phyloP scores from a whole-genome alignment of 2,797 vertebrate genomes.

The Tokudaia tokunoshimensis region DNA sequence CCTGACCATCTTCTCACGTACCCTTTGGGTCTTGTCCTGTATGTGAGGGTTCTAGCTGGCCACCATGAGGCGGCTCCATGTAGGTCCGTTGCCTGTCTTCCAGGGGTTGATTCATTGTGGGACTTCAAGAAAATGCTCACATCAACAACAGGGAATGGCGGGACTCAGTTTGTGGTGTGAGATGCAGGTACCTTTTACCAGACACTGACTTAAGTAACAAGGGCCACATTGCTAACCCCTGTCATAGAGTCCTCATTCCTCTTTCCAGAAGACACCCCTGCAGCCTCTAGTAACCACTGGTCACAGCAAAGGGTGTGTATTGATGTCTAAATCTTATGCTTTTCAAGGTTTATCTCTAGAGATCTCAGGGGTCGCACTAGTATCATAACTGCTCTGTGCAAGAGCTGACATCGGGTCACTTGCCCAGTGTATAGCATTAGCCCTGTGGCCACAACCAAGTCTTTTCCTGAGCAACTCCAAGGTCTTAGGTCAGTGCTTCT shows the following conservation, averaged over 20 bases:
- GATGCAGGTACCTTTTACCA: rapidly evolving
- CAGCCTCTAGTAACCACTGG: rapidly evolving
- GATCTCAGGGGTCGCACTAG: rapidly evolving
- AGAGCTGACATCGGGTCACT: rapidly evolving
- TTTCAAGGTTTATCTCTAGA: background rate
- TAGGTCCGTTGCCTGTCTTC: background rate
- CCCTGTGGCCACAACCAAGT: rapidly evolving
- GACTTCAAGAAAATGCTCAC: background rate
- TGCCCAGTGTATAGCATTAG: rapidly evolving
- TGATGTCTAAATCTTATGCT: background rate
- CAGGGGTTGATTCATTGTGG: background rate
- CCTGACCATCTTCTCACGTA: rapidly evolving
- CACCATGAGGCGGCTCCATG: background rate
- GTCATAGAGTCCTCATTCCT: rapidly evolving
- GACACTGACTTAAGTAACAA: rapidly evolving
- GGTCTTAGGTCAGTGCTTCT: background rate
- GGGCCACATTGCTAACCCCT: rapidly evolving
- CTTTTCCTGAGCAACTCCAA: rapidly evolving
- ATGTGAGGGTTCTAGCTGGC: too few species aligned
- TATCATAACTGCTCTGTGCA: background rate
- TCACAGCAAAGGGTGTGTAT: background rate
- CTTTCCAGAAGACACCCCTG: rapidly evolving
- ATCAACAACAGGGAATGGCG: too few species aligned
- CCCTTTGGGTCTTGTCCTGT: background rate
- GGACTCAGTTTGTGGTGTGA: rapidly evolving